phyloP scores from a whole-genome alignment of 2,888 invertebrate species.

The Tolmerus cingulatus region DNA sequence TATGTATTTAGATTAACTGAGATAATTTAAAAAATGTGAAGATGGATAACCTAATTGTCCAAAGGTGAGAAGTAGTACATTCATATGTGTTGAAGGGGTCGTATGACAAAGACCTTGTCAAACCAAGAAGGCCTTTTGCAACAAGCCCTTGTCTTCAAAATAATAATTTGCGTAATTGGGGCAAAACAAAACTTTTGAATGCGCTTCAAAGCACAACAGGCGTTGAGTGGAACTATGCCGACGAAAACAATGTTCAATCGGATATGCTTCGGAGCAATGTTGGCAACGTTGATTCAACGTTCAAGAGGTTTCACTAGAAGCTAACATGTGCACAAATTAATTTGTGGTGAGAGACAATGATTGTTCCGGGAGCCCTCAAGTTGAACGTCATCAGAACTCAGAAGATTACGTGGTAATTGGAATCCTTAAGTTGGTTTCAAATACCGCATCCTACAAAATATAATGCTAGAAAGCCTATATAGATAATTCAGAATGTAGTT shows the following conservation, averaged over 20 bases:
- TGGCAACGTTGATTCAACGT: neutral
- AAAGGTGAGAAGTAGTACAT: neutral
- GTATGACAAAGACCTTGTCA: neutral
- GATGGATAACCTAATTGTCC: neutral
- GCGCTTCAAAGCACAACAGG: neutral
- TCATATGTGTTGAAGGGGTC: neutral
- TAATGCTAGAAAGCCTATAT: neutral
- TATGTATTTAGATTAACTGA: neutral
- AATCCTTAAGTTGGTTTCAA: neutral
- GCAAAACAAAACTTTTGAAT: neutral
- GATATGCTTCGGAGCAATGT: neutral
- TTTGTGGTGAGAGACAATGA: neutral
- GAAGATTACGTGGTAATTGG: too few relatives aligned
- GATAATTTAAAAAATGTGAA: neutral
- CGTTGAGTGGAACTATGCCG: neutral
- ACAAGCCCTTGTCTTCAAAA: neutral
- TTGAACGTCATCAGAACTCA: too few relatives aligned
- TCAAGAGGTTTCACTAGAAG: neutral
- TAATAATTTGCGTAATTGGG: neutral
- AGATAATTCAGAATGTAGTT: neutral
- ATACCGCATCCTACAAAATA: neutral
- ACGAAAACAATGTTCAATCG: neutral
- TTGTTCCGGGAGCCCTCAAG: too few relatives aligned
- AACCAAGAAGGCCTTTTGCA: neutral
- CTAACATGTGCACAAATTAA: neutral